Evolutionary conservation across 2,113 vertebrate species (phyloP), one percentile per base, ranked within the genome.

Genomic region (Psephotus haematonotus): DNA sequence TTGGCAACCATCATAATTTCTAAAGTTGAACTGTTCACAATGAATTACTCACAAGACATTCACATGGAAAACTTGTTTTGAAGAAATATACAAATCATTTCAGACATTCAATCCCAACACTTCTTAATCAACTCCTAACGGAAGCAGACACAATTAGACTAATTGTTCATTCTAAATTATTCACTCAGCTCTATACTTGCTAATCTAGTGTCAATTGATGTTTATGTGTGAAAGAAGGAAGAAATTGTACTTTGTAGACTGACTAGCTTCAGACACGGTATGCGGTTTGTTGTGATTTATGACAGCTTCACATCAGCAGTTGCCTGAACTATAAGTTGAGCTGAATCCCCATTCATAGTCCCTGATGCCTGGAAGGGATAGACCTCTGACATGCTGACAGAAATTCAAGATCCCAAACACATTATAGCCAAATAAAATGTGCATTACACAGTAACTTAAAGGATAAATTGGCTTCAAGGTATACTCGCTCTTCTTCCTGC

Each of bases 131-230:
- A 50, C 41, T 86, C 35, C 11, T 83, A 83, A 71, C 0, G 2
- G 85, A 74, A 94, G 64, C 44, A 82, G 92, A 60, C 88, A 95
- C 65, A 92, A 71, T 95, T 84, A 82, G 77, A 76, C 52, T 89
- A 94, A 95, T 85, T 92, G 77, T 75, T 92, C 62, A 33, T 69
- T 88, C 68, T 46, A 69, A 91, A 89, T 89, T 72, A 92, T 62
- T 72, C 77, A 75, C 69, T 83, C 43, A 43, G 70, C 67, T 78
- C 63, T 50, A 63, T 35, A 11, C 37, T 80, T 39, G 72, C 74
- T 93, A 91, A 93, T 91, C 39, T 37, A n/a, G 50, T 47, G 65
- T 74, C 93, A 96, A 49, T 59, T 50, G 80, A 44, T 72, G 74
- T 57, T 94, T 52, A 41, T 10, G 65, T 72, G 72, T 60, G 80